These are phyloP conservation scores for Tholera decimalis DNA, from an alignment of 2,888 invertebrate species.

Conservation along the genomic window DNA sequence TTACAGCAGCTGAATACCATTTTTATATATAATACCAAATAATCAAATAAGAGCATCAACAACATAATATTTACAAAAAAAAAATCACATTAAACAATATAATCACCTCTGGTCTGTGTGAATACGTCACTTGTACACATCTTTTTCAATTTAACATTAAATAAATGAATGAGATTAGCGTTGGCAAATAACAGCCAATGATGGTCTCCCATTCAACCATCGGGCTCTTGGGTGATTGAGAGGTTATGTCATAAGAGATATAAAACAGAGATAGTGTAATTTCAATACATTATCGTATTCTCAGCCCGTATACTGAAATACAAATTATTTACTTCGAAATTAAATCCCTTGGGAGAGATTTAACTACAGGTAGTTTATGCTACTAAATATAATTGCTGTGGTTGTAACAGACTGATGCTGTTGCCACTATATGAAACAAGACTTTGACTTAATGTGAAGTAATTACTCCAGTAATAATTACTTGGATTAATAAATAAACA, in stretches of 20 bases:
- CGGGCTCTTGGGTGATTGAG: background rate
- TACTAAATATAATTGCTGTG: slow-evolving; percentile 48
- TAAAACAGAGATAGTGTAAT: background rate
- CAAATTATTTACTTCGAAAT: slow-evolving; percentile 35
- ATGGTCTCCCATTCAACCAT: background rate
- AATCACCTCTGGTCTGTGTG: no score
- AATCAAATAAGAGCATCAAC: no score
- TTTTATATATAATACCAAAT: no score
- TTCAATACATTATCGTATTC: slow-evolving; percentile 8
- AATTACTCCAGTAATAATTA: slow-evolving; percentile 28
- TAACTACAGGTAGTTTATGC: slow-evolving; percentile 37
- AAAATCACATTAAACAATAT: no score
- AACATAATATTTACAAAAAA: no score
- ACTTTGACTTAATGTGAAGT: slow-evolving; percentile 33
- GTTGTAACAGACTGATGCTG: slow-evolving; percentile 33
- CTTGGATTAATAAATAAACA: no score
- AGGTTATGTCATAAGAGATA: no score
- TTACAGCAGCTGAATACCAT: no score
- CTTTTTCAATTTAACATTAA: no score
- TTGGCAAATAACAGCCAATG: background rate
- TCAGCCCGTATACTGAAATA: slow-evolving; percentile 26
- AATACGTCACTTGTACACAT: no score
- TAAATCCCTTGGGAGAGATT: slow-evolving; percentile 44
- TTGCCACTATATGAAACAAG: slow-evolving; percentile 8
- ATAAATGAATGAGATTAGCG: no score